Conservation (phyloP, 1,140 invertebrate genomes). For the Vanessa tameamea region DNA sequence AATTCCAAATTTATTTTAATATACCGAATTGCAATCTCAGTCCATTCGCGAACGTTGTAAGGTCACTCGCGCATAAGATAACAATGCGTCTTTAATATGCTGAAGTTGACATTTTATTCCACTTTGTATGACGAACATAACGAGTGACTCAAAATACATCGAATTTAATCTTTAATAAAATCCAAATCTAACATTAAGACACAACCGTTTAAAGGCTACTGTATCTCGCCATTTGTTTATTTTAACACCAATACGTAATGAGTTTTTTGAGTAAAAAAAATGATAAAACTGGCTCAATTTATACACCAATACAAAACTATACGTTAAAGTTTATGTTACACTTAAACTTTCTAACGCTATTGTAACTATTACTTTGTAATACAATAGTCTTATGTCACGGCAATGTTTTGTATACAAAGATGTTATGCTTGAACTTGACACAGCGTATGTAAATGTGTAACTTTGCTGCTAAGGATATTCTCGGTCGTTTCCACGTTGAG, state of each 20-base stretch:
- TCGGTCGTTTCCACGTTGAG: conserved; percentile 4
- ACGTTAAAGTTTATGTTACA: no score
- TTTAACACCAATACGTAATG: no score
- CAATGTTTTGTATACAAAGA: conserved; percentile 17
- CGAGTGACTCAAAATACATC: background rate
- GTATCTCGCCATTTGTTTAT: no score
- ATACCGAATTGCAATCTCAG: background rate
- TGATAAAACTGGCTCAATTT: no score
- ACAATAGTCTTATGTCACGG: conserved; percentile 1
- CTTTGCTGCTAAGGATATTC: background rate
- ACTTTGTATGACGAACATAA: background rate
- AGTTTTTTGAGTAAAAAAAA: no score
- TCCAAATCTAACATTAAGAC: no score
- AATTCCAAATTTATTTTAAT: background rate
- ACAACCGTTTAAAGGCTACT: no score
- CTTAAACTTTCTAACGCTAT: background rate
- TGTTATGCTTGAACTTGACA: conserved; percentile 26
- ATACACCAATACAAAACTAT: no score
- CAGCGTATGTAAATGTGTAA: conserved; percentile 4
- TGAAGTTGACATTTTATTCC: conserved; percentile 9
- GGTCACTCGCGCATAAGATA: conserved; percentile 22
- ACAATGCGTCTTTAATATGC: conserved; percentile 23
- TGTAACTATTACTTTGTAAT: background rate
- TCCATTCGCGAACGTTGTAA: conserved; percentile 6
- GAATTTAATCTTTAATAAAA: no score